These are phyloP conservation scores for Spodoptera littoralis DNA, from an alignment of 2,888 invertebrate genomes.

Conservation along the genomic window DNA sequence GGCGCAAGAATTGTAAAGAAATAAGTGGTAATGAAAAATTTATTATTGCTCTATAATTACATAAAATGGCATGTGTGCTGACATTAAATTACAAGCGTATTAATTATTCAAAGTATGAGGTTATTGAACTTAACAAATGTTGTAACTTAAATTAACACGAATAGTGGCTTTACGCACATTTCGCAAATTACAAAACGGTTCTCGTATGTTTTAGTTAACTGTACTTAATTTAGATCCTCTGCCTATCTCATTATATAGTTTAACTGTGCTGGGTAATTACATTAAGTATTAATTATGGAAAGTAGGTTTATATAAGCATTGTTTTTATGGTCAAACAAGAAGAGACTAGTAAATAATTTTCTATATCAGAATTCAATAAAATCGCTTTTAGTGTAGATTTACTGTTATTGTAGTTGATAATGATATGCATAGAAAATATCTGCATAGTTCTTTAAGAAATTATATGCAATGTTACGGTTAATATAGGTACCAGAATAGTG, in stretches of 20 bases:
- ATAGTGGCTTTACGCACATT: slow-evolving; percentile 25
- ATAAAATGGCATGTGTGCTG: slow-evolving; percentile 48
- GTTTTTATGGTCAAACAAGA: too few species aligned
- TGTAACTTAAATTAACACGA: slow-evolving; percentile 37
- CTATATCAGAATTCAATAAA: too few species aligned
- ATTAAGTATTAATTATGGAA: too few species aligned
- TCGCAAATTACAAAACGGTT: slow-evolving; percentile 19
- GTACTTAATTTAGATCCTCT: slow-evolving; percentile 26
- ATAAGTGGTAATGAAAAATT: slow-evolving; percentile 47
- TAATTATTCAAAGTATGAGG: slow-evolving; percentile 47
- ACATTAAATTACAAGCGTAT: slow-evolving; percentile 51
- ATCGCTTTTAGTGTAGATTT: too few species aligned
- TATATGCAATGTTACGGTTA: too few species aligned
- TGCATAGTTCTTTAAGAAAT: too few species aligned
- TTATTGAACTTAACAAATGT: slow-evolving; percentile 48
- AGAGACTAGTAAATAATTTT: too few species aligned
- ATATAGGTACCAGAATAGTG: too few species aligned
- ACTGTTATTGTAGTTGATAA: too few species aligned
- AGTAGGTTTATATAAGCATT: too few species aligned
- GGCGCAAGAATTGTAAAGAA: slow-evolving; percentile 25
- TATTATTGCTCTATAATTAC: slow-evolving; percentile 53
- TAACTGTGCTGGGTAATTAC: not conserved
- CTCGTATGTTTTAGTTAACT: slow-evolving; percentile 20
- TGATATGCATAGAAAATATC: too few species aligned
- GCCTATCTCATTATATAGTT: slow-evolving; percentile 13